phyloP scores from a whole-genome alignment of 1,140 invertebrate species.

The Listronotus oregonensis region DNA sequence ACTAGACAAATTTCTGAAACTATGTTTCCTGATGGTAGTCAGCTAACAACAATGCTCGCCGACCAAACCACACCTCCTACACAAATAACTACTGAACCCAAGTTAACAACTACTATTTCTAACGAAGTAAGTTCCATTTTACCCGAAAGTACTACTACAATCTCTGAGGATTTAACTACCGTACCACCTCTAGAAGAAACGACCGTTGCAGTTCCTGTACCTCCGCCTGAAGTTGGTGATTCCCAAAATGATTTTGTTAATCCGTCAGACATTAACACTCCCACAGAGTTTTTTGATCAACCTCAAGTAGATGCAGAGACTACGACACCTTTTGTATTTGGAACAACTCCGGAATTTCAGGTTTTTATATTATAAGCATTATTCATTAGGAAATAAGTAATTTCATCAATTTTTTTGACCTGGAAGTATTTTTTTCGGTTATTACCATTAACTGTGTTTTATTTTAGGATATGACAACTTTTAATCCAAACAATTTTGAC shows the following conservation, averaged over 20 bases:
- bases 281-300: not conserved
- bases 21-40: not conserved
- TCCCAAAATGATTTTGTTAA: not conserved
- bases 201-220: not conserved
- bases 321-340: constrained; percentile 8
- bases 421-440: too few relatives aligned
- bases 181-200: constrained; percentile 3
- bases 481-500: constrained; percentile 15
- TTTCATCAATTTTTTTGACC: too few relatives aligned
- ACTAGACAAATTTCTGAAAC: constrained; percentile 15
- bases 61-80: not conserved
- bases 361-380: not conserved
- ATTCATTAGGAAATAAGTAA: too few relatives aligned
- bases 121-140: not conserved
- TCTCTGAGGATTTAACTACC: constrained; percentile 14
- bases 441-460: too few relatives aligned
- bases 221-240: not conserved
- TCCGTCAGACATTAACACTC: not conserved
- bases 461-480: constrained; percentile 16
- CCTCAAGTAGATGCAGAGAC: constrained; percentile 5
- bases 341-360: constrained; percentile 13
- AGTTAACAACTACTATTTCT: constrained; percentile 13
- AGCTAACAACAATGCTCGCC: not conserved
- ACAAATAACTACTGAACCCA: constrained; percentile 6
- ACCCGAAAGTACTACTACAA: constrained; percentile 13